A percentile compares a stretch with the other conserved stretches of the same genome.
Conservation (phyloP, 2,888 invertebrate genomes). For the Pediacus dermestoides region DNA sequence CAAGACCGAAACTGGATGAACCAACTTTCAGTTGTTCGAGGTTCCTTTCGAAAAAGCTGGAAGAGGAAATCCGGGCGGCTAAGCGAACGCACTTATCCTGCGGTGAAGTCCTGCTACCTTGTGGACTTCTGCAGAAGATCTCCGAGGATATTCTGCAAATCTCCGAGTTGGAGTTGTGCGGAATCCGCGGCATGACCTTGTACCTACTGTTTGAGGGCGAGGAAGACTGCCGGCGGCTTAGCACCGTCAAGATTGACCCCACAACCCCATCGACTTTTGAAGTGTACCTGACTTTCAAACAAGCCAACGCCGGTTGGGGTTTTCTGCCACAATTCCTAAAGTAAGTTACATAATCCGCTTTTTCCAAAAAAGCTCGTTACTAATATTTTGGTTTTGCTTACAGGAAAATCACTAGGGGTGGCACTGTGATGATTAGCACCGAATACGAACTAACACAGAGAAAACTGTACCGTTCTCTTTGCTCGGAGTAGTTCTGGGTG, state of each 20-base stretch:
- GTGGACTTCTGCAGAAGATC: slow-evolving; percentile 74
- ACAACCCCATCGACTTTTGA: slow-evolving; percentile 88
- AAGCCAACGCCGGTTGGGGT: slow-evolving; percentile 83
- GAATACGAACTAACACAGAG: slow-evolving; percentile 86
- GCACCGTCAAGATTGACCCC: slow-evolving; percentile 81
- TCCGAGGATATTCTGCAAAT: slow-evolving; percentile 74
- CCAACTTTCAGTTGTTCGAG: slow-evolving; percentile 55
- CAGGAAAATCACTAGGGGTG: slow-evolving; percentile 81
- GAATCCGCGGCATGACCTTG: slow-evolving; percentile 78
- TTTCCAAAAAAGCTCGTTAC: slow-evolving; percentile 6
- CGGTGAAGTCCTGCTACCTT: slow-evolving; percentile 81
- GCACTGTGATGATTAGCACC: slow-evolving; percentile 83
- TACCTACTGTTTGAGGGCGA: slow-evolving; percentile 79
- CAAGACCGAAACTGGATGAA: slow-evolving; percentile 38
- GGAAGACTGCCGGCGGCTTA: slow-evolving; percentile 66
- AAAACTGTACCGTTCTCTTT: slow-evolving; percentile 72
- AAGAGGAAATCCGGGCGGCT: slow-evolving; percentile 75
- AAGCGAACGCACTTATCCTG: slow-evolving; percentile 77
- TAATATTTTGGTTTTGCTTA: slow-evolving; percentile 25
- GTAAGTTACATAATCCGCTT: slow-evolving; percentile 56
- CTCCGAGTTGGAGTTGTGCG: slow-evolving; percentile 86
- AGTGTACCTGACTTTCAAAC: slow-evolving; percentile 81
- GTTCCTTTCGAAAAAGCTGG: slow-evolving; percentile 71
- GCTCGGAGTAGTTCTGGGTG: too few relatives aligned
- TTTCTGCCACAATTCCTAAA: slow-evolving; percentile 85